Evolutionary conservation across 2,113 vertebrate species (phyloP).

Genomic region (cat (Felis catus)): F.catus_Fca126_mat1.0 CM031420.1:122980501-122981000

Average conservation of each 20-base stretch:
- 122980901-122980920: background rate
- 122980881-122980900: background rate
- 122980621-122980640: background rate
- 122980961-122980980: background rate
- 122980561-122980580: background rate
- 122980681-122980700: background rate
- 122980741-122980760: background rate
- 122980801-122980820: background rate
- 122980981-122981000: background rate
- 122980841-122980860: background rate
- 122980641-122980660: background rate
- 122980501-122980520: background rate
- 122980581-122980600: background rate
- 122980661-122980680: background rate
- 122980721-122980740: background rate
- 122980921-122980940: background rate
- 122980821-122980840: background rate
- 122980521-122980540: background rate
- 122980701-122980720: background rate
- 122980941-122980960: background rate
- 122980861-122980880: background rate
- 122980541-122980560: background rate
- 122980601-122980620: background rate
- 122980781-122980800: background rate
- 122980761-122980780: background rate